These are phyloP conservation scores for Limnodromus scolopaceus DNA, from an alignment of 2,797 vertebrate genomes.

Conservation along the genomic window DNA sequence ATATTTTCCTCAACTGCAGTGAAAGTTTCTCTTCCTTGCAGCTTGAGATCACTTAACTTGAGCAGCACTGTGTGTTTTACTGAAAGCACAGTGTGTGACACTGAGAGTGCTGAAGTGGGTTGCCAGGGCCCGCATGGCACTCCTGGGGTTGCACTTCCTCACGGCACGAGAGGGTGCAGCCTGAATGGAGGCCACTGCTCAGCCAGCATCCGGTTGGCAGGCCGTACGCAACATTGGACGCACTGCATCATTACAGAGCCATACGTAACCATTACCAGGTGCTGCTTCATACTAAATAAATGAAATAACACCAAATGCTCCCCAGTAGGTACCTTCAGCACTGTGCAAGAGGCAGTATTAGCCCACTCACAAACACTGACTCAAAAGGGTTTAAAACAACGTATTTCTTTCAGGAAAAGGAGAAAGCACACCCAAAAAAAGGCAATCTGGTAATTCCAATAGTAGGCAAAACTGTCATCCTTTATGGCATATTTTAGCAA, in stretches of 20 bases:
- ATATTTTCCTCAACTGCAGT: not conserved
- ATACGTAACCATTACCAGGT: rapidly evolving
- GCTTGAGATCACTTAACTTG: not conserved
- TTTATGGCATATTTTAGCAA: not conserved
- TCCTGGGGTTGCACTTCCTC: not conserved
- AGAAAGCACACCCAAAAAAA: not conserved
- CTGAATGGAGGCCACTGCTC: not conserved
- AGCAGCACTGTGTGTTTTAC: rapidly evolving
- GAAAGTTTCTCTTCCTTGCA: not conserved
- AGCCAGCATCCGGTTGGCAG: not conserved
- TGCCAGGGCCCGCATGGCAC: not conserved
- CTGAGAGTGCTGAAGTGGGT: rapidly evolving
- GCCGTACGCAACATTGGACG: rapidly evolving
- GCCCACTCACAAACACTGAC: not conserved
- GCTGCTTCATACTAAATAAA: not conserved
- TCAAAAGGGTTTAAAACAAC: not conserved
- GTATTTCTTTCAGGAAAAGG: not conserved
- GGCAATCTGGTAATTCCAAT: not conserved
- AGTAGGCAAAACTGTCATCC: not conserved
- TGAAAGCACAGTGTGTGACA: not conserved
- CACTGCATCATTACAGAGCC: not conserved
- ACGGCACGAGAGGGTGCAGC: rapidly evolving
- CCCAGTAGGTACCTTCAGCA: not conserved
- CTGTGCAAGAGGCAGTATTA: not conserved
- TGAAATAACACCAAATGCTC: not conserved